Evolutionary conservation across 2,888 invertebrate species (phyloP), one percentile per base, ranked within the genome.

Genomic region (Exocentrus adspersus): DNA sequence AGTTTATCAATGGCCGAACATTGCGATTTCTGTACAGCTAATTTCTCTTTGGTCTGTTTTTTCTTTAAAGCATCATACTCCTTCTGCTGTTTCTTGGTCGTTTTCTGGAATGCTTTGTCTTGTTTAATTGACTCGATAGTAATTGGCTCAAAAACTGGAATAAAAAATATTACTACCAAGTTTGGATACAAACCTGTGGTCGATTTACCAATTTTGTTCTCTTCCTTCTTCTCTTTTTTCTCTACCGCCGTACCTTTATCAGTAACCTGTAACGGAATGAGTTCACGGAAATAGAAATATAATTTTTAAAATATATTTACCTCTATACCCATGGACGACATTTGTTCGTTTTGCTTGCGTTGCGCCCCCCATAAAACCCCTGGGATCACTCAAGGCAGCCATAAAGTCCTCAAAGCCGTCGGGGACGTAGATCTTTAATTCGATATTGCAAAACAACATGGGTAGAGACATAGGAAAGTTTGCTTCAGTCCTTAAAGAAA

Each of bases 381-480:
- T 87, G 0, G 98, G 98, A 82, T 97, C 98, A 6, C 97, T 96
- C 65, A 99, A 84, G 2, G 98, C 97, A 65, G 97, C 97, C 93
- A 99, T 99, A 81, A 99, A 94, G 80, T 97, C 97, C 87, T 97
- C 97, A 80, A 98, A 93, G 52, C 98, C 99, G 85, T 98, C 98
- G 42, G 99, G 99, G 73, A 99, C 98, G 85, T 99, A 99, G 77
- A 99, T 99, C 87, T 98, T 98, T 68, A 99, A 89, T 84, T 98
- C 97, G 78, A 99, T 97, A 82, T 97, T 95, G 81, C 98, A 98
- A 86, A 99, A 99, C 70, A 99, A 87, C 92, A 98, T 99, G 37
- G 99, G 98, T 77, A 99, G 86, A 0, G 98, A 97, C 93, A 98
- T 95, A 60, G 98, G 97, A 83, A 98, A 98, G 85, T 99, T 99